These are phyloP conservation scores for Nephotettix cincticeps DNA, from an alignment of 1,140 invertebrate genomes.

Conservation along the genomic window DNA sequence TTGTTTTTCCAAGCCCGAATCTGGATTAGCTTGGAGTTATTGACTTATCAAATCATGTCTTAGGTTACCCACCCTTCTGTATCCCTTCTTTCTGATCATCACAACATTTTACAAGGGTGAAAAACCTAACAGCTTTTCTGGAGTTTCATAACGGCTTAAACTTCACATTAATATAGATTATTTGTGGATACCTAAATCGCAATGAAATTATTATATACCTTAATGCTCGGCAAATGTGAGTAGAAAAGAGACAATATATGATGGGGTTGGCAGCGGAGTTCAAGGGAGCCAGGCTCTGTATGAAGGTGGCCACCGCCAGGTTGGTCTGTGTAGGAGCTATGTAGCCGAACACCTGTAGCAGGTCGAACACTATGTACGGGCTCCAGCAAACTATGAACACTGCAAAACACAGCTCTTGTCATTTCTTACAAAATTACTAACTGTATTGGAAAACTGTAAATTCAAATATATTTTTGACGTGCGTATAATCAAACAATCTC, in stretches of 20 bases:
- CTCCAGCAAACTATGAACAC: slow-evolving; percentile 96
- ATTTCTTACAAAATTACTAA: not conserved
- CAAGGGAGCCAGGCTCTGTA: slow-evolving; percentile 87
- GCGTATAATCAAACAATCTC: not conserved
- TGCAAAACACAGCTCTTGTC: too few species aligned
- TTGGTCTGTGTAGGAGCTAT: slow-evolving; percentile 76
- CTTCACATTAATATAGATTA: too few species aligned
- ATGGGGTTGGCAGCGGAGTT: slow-evolving; percentile 93
- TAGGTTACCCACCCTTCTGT: too few species aligned
- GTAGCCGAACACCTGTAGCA: slow-evolving; percentile 85
- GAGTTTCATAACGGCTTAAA: too few species aligned
- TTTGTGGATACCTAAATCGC: too few species aligned
- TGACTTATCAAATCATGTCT: too few species aligned
- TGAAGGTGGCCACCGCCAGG: slow-evolving; percentile 82
- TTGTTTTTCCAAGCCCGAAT: too few species aligned
- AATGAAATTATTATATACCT: too few species aligned
- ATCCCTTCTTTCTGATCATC: too few species aligned
- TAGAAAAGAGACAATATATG: slow-evolving; percentile 92
- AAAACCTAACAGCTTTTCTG: too few species aligned
- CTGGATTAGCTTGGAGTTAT: too few species aligned
- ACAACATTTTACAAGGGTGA: too few species aligned
- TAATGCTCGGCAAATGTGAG: slow-evolving; percentile 80
- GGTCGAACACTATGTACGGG: slow-evolving; percentile 89
- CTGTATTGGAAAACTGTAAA: not conserved
- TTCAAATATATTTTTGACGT: not conserved